Evolutionary conservation across 1,140 invertebrate species (phyloP).

Genomic region (Latrodectus geometricus): DNA sequence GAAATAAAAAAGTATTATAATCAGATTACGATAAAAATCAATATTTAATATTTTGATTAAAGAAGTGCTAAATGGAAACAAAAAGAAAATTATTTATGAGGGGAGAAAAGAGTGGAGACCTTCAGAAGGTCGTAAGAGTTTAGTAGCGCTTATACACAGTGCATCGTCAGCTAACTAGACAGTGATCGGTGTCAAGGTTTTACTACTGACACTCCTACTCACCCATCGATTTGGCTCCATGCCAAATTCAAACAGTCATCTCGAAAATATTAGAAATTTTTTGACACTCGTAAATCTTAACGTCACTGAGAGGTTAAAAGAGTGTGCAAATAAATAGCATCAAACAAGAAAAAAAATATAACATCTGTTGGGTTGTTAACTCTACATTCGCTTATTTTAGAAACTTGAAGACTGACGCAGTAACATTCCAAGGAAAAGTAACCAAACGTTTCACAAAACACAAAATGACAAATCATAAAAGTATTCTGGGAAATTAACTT

Average conservation of each 20-base stretch:
- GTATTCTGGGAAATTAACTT: too few relatives aligned
- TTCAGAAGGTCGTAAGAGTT: slow-evolving; percentile 33
- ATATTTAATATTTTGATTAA: too few relatives aligned
- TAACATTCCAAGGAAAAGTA: background rate
- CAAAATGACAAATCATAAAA: too few relatives aligned
- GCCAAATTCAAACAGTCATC: background rate
- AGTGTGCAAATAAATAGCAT: background rate
- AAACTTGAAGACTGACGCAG: background rate
- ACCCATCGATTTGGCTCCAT: slow-evolving; percentile 1
- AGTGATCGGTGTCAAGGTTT: slow-evolving; percentile 12
- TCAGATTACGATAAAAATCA: too few relatives aligned
- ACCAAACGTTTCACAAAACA: too few relatives aligned
- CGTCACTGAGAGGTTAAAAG: background rate
- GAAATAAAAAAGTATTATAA: too few relatives aligned
- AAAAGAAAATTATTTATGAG: too few relatives aligned
- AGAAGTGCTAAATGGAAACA: too few relatives aligned
- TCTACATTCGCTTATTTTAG: background rate
- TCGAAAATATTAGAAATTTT: slow-evolving; percentile 7
- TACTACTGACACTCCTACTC: slow-evolving; percentile 28
- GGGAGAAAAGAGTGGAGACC: background rate
- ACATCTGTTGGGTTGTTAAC: background rate
- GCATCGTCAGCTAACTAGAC: background rate
- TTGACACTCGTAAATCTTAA: background rate
- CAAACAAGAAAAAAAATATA: background rate
- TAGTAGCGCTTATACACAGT: background rate